Percentiles rank a stretch among this genome's conserved stretches.
Evolutionary conservation across 2,797 vertebrate genomes (phyloP).

Genomic region (Sebastes taczanowskii): DNA sequence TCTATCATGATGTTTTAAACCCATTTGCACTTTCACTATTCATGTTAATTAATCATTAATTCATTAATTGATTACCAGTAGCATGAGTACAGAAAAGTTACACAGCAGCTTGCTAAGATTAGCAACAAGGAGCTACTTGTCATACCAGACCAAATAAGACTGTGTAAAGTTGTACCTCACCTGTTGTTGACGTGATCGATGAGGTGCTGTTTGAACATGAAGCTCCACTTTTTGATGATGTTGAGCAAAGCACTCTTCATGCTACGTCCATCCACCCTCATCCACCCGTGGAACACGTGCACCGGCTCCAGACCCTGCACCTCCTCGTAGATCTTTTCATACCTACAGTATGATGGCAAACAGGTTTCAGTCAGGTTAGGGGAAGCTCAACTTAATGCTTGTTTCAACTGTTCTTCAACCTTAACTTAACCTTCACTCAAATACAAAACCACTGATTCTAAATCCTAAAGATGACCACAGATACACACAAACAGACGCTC

Average conservation of each 20-base stretch:
- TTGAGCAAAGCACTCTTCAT: conserved; percentile 90
- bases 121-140: neutral
- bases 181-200: conserved; percentile 90
- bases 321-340: conserved; percentile 88
- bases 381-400: neutral
- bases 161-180: conserved; percentile 64
- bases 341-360: conserved; percentile 56
- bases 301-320: conserved; percentile 81
- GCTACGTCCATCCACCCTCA: conserved; percentile 86
- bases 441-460: neutral
- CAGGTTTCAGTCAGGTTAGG: neutral
- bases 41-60: too few relatives aligned
- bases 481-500: neutral
- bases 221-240: conserved; percentile 91
- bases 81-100: neutral
- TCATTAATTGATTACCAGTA: neutral
- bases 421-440: neutral
- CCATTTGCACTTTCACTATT: too few relatives aligned
- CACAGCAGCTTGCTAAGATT: neutral
- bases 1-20: too few relatives aligned
- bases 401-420: neutral
- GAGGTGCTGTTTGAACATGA: conserved; percentile 95
- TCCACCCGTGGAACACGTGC: conserved; percentile 87
- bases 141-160: neutral
- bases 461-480: neutral